Percentiles rank a stretch among this genome's conserved stretches.
phyloP scores from a whole-genome alignment of 2,113 vertebrate genomes.

The Nasalis larvatus region DNA sequence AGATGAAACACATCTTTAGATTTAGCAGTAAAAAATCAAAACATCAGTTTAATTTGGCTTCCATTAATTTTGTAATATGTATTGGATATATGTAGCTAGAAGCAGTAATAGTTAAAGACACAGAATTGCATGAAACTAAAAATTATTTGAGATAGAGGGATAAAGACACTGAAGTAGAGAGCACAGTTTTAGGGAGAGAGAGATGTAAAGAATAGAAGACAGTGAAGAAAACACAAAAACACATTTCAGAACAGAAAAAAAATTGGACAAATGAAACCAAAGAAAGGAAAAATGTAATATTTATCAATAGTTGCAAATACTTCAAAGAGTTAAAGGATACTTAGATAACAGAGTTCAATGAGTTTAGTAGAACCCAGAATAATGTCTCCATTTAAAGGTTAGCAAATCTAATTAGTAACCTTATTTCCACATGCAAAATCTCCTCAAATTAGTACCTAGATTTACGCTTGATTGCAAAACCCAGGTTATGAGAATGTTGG shows the following conservation, averaged over 20 bases:
- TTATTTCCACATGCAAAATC: not conserved
- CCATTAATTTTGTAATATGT: not conserved
- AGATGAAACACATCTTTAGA: not conserved
- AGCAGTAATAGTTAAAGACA: not conserved
- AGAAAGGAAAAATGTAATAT: not conserved
- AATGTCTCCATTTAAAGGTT: not conserved
- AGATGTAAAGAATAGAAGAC: not conserved
- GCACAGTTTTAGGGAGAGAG: not conserved
- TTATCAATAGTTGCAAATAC: not conserved
- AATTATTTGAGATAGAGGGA: not conserved
- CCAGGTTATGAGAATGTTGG: not conserved
- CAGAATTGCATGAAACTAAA: not conserved
- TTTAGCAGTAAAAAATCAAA: not conserved
- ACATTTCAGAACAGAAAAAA: not conserved
- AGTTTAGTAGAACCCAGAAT: not conserved
- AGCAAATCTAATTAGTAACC: not conserved
- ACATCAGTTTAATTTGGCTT: not conserved
- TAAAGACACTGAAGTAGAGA: not conserved
- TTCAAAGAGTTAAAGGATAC: not conserved
- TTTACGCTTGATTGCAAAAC: not conserved
- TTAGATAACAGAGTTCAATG: not conserved
- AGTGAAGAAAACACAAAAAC: not conserved
- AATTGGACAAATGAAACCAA: not conserved
- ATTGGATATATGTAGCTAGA: not conserved
- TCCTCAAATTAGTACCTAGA: not conserved